Base-by-base conservation (phyloP, 2,797 vertebrate genomes). In the Malacoraja senta region DNA sequence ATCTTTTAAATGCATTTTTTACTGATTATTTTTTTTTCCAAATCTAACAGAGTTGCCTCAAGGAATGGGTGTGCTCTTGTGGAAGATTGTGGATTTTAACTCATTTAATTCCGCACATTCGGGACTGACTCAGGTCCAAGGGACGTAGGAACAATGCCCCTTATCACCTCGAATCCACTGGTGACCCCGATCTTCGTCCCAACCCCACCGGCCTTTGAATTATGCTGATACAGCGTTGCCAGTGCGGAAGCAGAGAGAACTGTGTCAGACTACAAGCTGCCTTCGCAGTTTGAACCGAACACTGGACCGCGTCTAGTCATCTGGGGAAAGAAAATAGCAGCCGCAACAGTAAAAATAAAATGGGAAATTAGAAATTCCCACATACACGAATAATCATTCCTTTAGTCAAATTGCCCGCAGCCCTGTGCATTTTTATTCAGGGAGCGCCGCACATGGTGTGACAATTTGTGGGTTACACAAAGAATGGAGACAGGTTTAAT, bases 401-500 rank as follows among this genome's bases (percentile, higher is more conserved):
- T 63, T 88, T 68, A 35, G 84, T 35, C 84, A 88, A 68, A 68
- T 88, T 88, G 84, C 63, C 63, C 63, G 19, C n/a, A n/a, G n/a
- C 63, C 44, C 35, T 65, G 84, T 88, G 61, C 84, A 88, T 88
- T 88, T 88, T 88, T 88, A 88, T 88, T 88, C 84, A 88, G 63
- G 35, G 84, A 32, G n/a, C 19, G 84, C n/a, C 17, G 84, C 61
- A 21, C 84, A 88, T 68, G 84, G 84, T 68, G 61, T 68, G 84
- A 68, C 68, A 88, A 68, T 88, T 88, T 88, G 84, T 88, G 84
- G 8, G 61, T 68, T 68, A 35, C 21, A 88, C 84, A 88, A 88
- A 88, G 84, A 88, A 68, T 88, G 63, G 84, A 88, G 84, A 88
- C 84, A 88, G 84, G 68, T 88, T 88, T 88, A 88, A 88, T 88